Evolutionary conservation across 1,140 invertebrate genomes (phyloP).

Genomic region (Drosophila nigromelanica): DNA sequence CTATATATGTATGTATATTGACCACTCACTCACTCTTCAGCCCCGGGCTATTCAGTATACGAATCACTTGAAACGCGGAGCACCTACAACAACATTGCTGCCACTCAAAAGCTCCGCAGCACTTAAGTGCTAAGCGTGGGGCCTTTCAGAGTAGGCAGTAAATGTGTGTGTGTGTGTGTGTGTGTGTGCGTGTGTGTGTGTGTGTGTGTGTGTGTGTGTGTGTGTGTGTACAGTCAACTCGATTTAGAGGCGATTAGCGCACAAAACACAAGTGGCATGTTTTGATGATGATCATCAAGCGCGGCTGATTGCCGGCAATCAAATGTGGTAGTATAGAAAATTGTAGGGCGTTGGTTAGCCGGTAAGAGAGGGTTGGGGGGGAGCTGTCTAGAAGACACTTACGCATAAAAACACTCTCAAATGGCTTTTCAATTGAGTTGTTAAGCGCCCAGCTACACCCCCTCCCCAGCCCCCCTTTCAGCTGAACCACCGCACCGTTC

Average conservation of each 20-base stretch:
- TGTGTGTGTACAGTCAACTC: constrained; percentile 60
- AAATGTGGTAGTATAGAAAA: constrained; percentile 53
- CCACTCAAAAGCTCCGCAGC: constrained; percentile 73
- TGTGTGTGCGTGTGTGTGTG: too few species aligned
- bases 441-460: constrained; percentile 44
- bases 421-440: constrained; percentile 77
- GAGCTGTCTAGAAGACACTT: constrained; percentile 47
- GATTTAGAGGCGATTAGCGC: constrained; percentile 77
- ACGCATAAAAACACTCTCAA: constrained; percentile 76
- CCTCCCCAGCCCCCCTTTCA: background rate
- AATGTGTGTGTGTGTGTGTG: constrained; percentile 2
- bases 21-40: background rate
- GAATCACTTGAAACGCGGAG: constrained; percentile 50
- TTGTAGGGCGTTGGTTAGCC: constrained; percentile 11
- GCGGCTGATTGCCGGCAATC: constrained; percentile 78
- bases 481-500: constrained; percentile 1
- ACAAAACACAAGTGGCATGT: constrained; percentile 80
- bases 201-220: constrained; percentile 39
- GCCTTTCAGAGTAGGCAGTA: constrained; percentile 4
- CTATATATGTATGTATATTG: constrained; percentile 6
- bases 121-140: constrained; percentile 63
- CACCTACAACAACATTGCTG: constrained; percentile 63
- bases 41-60: constrained; percentile 36
- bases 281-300: constrained; percentile 77
- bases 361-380: background rate